Evolutionary conservation across 2,113 vertebrate species (phyloP), one percentile per base, ranked within the genome.

Genomic region (Trichechus manatus): DNA sequence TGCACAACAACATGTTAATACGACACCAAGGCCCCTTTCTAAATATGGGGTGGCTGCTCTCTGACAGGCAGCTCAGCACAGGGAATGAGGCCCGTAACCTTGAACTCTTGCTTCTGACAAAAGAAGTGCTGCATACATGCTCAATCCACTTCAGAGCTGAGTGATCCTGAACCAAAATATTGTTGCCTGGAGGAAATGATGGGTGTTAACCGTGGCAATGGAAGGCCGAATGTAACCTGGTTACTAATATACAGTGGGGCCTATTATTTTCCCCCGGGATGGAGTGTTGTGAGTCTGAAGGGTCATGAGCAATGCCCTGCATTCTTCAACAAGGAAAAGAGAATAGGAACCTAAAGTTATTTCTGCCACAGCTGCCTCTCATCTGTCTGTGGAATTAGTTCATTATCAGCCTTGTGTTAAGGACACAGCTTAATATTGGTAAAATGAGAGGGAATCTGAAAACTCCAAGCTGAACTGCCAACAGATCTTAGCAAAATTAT

Each of bases 321-420:
- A 23, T 50, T 20, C 63, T 85, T 82, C 79, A 93, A 83, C 33
- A 53, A 90, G 84, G 56, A 59, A 95, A 82, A 29, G 53, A 87
- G 77, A 84, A 84, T 2, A 72, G 50, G 63, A 66, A 6, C 25
- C 50, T 31, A 3, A 82, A 42, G 33, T 68, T 66, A 36, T 87
- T 53, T 89, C 82, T 78, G 56, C 78, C 23, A 23, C 31, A 27
- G 47, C 42, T 63, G 11, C 64, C 9, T 91, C 79, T 77, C 22
- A 25, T 79, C 53, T 87, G 75, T 47, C 80, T 61, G 31, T 63
- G 74, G 39, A 36, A 53, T 91, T 87, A 70, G 80, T 81, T 44
- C 15, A n/a, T 50, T n/a, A 70, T 27, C 47, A 59, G 63, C 39
- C 56, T 56, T 50, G 19, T 19, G 75, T 68, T 87, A 72, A 78